phyloP scores from a whole-genome alignment of 2,113 vertebrate genomes.

The Sapayoa aenigma region DNA sequence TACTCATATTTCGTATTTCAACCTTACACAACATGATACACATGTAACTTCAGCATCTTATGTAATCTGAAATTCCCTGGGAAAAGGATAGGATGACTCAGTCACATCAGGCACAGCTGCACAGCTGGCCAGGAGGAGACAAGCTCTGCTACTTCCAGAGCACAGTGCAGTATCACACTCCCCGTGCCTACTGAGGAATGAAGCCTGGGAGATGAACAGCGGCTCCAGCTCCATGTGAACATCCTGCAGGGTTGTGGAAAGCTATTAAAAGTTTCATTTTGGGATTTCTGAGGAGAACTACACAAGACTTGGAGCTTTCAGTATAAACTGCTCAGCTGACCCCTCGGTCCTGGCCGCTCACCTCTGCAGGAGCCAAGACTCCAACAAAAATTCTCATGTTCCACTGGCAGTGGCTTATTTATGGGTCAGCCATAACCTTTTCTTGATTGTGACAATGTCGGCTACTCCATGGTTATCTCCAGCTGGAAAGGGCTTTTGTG shows the following conservation, averaged over 20 bases:
- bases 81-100: not conserved
- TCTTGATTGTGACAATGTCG: not conserved
- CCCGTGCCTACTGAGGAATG: accelerated
- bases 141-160: not conserved
- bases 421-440: not conserved
- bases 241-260: not conserved
- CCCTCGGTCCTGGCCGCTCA: accelerated
- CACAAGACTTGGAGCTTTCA: not conserved
- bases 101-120: not conserved
- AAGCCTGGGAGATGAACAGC: not conserved
- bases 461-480: not conserved
- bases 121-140: not conserved
- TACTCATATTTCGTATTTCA: not conserved
- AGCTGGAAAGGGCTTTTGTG: not conserved
- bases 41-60: not conserved
- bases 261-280: not conserved
- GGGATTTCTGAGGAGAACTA: not conserved
- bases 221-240: not conserved
- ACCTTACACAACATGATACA: not conserved
- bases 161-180: accelerated
- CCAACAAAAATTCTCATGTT: not conserved
- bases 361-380: not conserved
- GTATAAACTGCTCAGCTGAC: not conserved
- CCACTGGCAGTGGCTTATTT: not conserved
- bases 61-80: not conserved